Evolutionary conservation across 2,113 vertebrate species (phyloP).

Genomic region (Corynorhinus townsendii): DNA sequence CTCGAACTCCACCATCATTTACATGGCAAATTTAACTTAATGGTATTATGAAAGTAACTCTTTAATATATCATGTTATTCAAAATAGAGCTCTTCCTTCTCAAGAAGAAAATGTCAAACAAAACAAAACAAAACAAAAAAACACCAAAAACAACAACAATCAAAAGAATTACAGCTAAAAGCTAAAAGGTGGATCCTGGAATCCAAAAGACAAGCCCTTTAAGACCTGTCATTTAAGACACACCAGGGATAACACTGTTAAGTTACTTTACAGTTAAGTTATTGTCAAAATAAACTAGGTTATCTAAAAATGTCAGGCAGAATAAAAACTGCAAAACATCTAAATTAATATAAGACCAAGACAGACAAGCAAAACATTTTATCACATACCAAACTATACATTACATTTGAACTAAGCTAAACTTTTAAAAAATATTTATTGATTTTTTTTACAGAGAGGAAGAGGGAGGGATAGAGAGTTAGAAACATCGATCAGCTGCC

Average conservation of each 20-base stretch:
- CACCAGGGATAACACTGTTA: not conserved
- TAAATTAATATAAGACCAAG: conserved; percentile 14
- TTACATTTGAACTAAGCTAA: not conserved
- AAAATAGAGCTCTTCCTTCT: not conserved
- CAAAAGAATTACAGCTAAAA: not conserved
- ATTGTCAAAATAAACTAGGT: conserved; percentile 12
- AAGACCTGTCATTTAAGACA: not conserved
- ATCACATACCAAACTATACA: not conserved
- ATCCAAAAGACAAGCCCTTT: not conserved
- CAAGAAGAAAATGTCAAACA: not conserved
- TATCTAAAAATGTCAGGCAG: conserved; percentile 15
- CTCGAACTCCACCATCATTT: not conserved
- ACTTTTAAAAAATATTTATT: not conserved
- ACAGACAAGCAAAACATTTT: not conserved
- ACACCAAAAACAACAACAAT: too few species aligned
- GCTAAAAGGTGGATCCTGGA: not conserved
- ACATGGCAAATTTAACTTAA: not conserved
- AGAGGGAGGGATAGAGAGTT: too few species aligned
- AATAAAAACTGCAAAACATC: conserved; percentile 4
- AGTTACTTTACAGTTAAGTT: not conserved
- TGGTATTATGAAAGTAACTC: not conserved
- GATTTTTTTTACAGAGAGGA: too few species aligned
- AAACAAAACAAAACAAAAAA: too few species aligned
- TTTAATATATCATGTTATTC: not conserved
- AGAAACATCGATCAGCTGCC: too few species aligned